Evolutionary conservation across 1,140 invertebrate genomes (phyloP).

Genomic region (Drosophila lacteicornis): DNA sequence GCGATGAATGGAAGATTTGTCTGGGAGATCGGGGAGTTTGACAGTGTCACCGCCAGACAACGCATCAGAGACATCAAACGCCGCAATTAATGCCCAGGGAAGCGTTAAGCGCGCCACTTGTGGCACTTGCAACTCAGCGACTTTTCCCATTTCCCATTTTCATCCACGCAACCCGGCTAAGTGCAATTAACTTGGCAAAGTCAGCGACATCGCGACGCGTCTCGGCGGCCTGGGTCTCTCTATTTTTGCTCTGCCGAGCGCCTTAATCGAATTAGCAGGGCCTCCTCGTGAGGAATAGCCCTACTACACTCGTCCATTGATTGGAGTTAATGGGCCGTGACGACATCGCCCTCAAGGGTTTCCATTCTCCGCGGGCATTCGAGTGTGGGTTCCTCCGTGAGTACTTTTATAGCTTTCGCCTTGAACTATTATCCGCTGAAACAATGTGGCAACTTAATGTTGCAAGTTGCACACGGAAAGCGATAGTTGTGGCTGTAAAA

Average conservation of each 20-base stretch:
- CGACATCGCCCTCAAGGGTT: constrained; percentile 42
- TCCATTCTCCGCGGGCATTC: constrained; percentile 9
- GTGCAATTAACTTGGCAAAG: constrained; percentile 69
- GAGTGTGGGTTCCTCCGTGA: constrained; percentile 9
- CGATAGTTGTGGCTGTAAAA: background rate
- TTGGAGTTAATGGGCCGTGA: constrained; percentile 75
- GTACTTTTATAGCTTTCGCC: constrained; percentile 32
- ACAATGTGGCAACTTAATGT: constrained; percentile 25
- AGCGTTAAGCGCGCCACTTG: constrained; percentile 50
- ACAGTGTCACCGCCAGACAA: constrained; percentile 23
- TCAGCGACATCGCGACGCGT: constrained; percentile 33
- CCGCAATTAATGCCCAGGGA: constrained; percentile 49
- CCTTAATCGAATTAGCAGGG: constrained; percentile 73
- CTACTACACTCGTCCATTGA: constrained; percentile 52
- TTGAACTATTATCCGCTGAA: constrained; percentile 33
- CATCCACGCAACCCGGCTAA: constrained; percentile 34
- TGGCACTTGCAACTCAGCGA: constrained; percentile 34
- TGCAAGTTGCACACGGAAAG: constrained; percentile 4
- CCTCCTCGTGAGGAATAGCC: constrained; percentile 13
- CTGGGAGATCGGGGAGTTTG: constrained; percentile 22
- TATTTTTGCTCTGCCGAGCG: constrained; percentile 57
- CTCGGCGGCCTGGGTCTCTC: constrained; percentile 9
- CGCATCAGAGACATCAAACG: constrained; percentile 42
- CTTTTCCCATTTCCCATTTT: constrained; percentile 27
- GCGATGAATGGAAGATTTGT: constrained; percentile 27